A percentile compares a stretch with the other conserved stretches of the same genome.
phyloP scores from a whole-genome alignment of 23 tunicate species.

The Oikopleura albicans region DNA sequence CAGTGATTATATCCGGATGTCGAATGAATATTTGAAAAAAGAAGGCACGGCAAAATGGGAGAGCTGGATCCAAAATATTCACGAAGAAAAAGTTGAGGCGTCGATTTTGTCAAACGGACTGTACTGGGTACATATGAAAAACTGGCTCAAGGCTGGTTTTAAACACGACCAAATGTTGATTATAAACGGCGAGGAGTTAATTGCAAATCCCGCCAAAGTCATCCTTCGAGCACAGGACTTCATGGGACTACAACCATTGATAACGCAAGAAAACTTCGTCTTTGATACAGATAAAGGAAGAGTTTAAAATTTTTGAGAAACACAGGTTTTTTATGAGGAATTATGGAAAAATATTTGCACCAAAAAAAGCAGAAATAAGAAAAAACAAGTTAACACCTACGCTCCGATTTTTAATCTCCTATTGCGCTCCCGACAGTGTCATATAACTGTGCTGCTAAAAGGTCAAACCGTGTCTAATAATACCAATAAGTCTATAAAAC shows the following conservation, averaged over 20 bases:
- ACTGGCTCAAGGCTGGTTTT: background rate
- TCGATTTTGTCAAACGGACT: slow-evolving; percentile 10
- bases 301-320: background rate
- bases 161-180: background rate
- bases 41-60: background rate
- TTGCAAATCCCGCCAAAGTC: slow-evolving; percentile 2
- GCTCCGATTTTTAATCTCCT: too few relatives aligned
- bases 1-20: background rate
- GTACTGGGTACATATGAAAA: background rate
- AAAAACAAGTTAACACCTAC: too few relatives aligned
- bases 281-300: slow-evolving; percentile 10
- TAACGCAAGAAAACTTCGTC: background rate
- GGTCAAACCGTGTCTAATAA: too few relatives aligned
- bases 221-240: background rate
- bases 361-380: too few relatives aligned
- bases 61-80: slow-evolving; percentile 2
- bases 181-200: background rate
- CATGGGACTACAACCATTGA: slow-evolving; percentile 7
- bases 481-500: too few relatives aligned
- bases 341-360: too few relatives aligned
- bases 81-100: slow-evolving; percentile 11
- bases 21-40: background rate
- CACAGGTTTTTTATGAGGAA: too few relatives aligned
- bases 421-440: too few relatives aligned
- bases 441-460: too few relatives aligned